A percentile compares a stretch with the other conserved stretches of the same genome.
phyloP scores from a whole-genome alignment of 2,888 invertebrate genomes.

The Pediacus dermestoides region DNA sequence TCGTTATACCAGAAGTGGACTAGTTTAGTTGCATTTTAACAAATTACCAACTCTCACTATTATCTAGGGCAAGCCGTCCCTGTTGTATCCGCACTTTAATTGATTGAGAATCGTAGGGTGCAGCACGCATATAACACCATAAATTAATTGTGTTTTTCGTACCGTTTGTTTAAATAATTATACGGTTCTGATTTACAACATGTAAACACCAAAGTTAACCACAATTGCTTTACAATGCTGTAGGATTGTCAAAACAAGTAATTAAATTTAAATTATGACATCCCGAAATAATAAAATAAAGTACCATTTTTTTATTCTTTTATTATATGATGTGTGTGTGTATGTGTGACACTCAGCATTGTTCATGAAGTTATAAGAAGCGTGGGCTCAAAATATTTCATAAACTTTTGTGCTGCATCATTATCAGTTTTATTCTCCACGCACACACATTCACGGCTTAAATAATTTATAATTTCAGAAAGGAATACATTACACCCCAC shows the following conservation, averaged over 20 bases:
- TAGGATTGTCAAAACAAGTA: constrained; percentile 10
- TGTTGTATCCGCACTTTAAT: too few relatives aligned
- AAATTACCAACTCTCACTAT: too few relatives aligned
- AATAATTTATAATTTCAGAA: constrained; percentile 33
- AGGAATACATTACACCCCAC: constrained; percentile 30
- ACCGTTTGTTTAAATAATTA: too few relatives aligned
- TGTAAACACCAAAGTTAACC: constrained; percentile 8
- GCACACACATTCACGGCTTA: constrained; percentile 12
- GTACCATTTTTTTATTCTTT: constrained; percentile 4
- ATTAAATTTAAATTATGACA: constrained; percentile 16
- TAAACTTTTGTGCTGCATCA: constrained; percentile 16
- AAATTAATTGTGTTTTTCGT: too few relatives aligned
- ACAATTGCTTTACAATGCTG: constrained; percentile 13
- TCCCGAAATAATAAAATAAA: constrained; percentile 16
- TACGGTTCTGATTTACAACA: constrained; percentile 3
- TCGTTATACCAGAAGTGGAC: too few relatives aligned
- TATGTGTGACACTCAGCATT: constrained; percentile 15
- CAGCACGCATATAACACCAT: too few relatives aligned
- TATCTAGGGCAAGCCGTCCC: too few relatives aligned
- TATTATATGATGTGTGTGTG: background rate
- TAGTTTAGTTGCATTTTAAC: too few relatives aligned
- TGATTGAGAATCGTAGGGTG: too few relatives aligned
- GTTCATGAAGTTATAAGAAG: constrained; percentile 12
- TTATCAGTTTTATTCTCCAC: constrained; percentile 14
- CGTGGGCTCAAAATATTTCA: constrained; percentile 17